A percentile compares a stretch with the other conserved stretches of the same genome.
Conservation (phyloP, 2,797 vertebrate species). For the Coranthus polyacanthus region DNA sequence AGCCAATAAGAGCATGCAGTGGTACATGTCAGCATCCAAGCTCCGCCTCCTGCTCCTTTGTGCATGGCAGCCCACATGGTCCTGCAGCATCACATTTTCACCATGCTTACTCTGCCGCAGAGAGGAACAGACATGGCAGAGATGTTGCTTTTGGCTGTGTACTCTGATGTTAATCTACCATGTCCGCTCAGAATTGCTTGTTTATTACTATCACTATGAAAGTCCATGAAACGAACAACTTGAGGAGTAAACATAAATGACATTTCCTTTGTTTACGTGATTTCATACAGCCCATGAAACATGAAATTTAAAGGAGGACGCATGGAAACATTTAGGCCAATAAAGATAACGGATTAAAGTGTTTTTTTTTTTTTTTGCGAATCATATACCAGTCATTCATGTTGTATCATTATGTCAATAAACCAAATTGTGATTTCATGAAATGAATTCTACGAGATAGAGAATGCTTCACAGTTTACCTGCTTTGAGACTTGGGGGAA, state of each 20-base stretch:
- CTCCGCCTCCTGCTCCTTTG: constrained; percentile 67
- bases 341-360: neutral
- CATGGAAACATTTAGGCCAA: constrained; percentile 5
- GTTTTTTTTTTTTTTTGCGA: neutral
- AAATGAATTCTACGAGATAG: neutral
- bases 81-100: constrained; percentile 77
- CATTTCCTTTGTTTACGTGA: constrained; percentile 22
- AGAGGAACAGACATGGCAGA: constrained; percentile 42
- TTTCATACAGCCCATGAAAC: neutral
- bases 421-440: neutral
- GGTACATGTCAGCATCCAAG: constrained; percentile 52
- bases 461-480: neutral
- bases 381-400: neutral
- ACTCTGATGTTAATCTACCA: constrained; percentile 44
- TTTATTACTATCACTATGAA: constrained; percentile 35
- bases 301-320: constrained; percentile 14
- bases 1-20: constrained; percentile 81
- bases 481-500: neutral
- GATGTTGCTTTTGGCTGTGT: constrained; percentile 41
- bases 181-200: constrained; percentile 39
- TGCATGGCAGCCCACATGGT: constrained; percentile 75
- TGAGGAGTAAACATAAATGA: constrained; percentile 1
- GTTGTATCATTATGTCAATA: neutral
- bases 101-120: constrained; percentile 63
- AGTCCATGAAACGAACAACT: constrained; percentile 9